Percentiles rank a stretch among this genome's conserved stretches.
Evolutionary conservation across 1,140 invertebrate genomes (phyloP).

Genomic region (Hyphantria cunea): DNA sequence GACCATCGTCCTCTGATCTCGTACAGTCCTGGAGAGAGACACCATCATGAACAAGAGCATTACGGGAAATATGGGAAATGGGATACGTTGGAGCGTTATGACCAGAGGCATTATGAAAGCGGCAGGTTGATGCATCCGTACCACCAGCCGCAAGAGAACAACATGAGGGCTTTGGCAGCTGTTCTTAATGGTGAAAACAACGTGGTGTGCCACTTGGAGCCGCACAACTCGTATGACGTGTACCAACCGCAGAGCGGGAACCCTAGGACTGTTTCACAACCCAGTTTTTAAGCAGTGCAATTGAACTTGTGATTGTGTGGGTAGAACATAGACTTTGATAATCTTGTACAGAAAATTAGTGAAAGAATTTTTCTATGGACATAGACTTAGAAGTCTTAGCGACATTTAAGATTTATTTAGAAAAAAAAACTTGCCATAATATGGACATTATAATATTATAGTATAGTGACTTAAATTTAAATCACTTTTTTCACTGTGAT

Average conservation of each 20-base stretch:
- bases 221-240: slow-evolving; percentile 80
- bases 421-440: slow-evolving; percentile 69
- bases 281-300: slow-evolving; percentile 71
- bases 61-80: slow-evolving; percentile 82
- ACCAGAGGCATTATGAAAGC: slow-evolving; percentile 72
- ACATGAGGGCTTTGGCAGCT: slow-evolving; percentile 86
- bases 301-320: slow-evolving; percentile 21
- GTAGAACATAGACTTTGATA: slow-evolving; percentile 10
- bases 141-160: slow-evolving; percentile 80
- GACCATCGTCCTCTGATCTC: slow-evolving; percentile 90
- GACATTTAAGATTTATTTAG: slow-evolving; percentile 70
- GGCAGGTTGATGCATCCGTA: slow-evolving; percentile 76
- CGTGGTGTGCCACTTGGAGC: slow-evolving; percentile 91
- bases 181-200: slow-evolving; percentile 90
- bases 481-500: slow-evolving; percentile 82
- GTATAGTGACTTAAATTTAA: slow-evolving; percentile 70
- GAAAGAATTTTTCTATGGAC: slow-evolving; percentile 74
- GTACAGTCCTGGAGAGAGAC: slow-evolving; percentile 83
- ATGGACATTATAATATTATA: slow-evolving; percentile 75
- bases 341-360: slow-evolving; percentile 66
- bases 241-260: slow-evolving; percentile 82
- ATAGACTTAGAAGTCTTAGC: slow-evolving; percentile 65
- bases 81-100: slow-evolving; percentile 83
- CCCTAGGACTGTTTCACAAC: slow-evolving; percentile 82
- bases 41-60: slow-evolving; percentile 81